Conservation (phyloP, 2,888 invertebrate species). For the Poecilobothrus nobilitatus region DNA sequence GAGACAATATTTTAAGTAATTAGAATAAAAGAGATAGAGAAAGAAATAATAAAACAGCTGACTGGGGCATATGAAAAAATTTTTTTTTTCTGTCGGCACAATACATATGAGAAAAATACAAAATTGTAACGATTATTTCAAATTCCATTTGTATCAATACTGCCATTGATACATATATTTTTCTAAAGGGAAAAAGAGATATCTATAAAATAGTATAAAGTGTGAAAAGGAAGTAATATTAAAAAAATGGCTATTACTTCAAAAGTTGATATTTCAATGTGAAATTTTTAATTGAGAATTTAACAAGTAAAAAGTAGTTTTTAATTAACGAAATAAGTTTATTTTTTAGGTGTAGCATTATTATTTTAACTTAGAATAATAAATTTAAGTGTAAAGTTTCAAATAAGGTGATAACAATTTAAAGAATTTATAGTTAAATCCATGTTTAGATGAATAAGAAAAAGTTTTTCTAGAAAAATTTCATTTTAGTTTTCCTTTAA, state of each 20-base stretch:
- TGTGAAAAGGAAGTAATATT: neutral
- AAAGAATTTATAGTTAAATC: neutral
- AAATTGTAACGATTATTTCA: constrained; percentile 1
- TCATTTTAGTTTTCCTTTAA: too few relatives aligned
- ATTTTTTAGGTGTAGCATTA: neutral
- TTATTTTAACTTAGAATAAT: neutral
- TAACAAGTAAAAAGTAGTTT: neutral
- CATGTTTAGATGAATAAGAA: neutral
- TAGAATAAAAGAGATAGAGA: neutral
- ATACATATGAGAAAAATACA: neutral
- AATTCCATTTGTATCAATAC: constrained; percentile 3
- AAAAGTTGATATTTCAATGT: neutral
- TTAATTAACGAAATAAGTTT: neutral
- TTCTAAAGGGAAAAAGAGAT: neutral
- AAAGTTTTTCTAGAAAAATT: too few relatives aligned
- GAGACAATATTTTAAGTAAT: neutral
- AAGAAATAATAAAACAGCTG: neutral
- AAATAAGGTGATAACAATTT: neutral
- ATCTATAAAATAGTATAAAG: neutral
- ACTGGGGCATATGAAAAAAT: neutral
- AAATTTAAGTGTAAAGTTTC: neutral
- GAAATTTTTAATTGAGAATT: neutral
- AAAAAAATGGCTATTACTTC: neutral
- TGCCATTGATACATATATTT: neutral
- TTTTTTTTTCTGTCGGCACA: neutral